Evolutionary conservation across 1,140 invertebrate genomes (phyloP).

Genomic region (Drosophila pectinifera): DNA sequence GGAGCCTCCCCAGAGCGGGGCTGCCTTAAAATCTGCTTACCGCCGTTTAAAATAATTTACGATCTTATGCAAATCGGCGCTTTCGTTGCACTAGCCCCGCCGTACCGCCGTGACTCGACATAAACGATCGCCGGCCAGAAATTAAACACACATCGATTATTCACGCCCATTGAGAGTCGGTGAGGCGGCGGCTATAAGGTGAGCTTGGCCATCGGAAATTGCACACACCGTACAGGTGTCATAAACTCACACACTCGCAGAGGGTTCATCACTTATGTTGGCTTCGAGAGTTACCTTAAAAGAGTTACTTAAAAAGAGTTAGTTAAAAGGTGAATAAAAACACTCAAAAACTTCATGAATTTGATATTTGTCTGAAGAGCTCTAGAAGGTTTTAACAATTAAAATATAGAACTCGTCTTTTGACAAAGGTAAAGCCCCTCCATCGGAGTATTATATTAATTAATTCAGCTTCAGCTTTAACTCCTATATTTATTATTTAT

Average conservation of each 20-base stretch:
- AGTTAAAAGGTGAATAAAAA: no score
- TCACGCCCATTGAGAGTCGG: constrained; percentile 56
- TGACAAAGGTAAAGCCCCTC: no score
- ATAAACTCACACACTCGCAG: constrained; percentile 15
- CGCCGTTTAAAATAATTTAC: constrained; percentile 72
- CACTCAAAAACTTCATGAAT: no score
- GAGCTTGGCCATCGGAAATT: constrained; percentile 7
- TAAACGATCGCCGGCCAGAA: constrained; percentile 30
- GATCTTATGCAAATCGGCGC: constrained; percentile 59
- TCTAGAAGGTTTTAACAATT: no score
- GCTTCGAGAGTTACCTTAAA: no score
- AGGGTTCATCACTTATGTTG: not conserved
- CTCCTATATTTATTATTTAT: no score
- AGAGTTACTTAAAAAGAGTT: no score
- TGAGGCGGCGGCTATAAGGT: constrained; percentile 5
- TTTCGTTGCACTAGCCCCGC: constrained; percentile 38
- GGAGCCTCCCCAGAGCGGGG: not conserved
- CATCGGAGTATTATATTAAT: no score
- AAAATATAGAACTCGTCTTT: no score
- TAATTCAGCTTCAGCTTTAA: no score
- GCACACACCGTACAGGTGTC: constrained; percentile 31
- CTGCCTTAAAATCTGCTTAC: constrained; percentile 61
- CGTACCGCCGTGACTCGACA: constrained; percentile 56
- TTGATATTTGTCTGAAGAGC: no score
- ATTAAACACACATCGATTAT: constrained; percentile 58